phyloP scores from a whole-genome alignment of 2,797 vertebrate species.

The Benthosema pterotum region DNA sequence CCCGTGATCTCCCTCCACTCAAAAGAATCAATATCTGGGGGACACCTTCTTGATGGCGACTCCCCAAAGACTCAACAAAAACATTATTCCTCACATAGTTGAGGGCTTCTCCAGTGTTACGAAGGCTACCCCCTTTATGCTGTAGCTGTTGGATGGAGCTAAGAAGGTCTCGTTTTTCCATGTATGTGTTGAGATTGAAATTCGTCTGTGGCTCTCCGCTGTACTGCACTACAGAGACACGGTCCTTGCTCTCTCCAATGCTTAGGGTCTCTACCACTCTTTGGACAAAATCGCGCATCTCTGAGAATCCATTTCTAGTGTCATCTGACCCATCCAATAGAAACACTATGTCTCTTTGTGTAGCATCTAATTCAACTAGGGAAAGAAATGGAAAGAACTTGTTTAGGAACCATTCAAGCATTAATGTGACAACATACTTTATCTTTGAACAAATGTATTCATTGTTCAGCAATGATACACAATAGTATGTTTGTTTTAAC shows the following conservation, averaged over 20 bases:
- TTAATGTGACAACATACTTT: conserved; percentile 3
- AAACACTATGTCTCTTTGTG: conserved; percentile 78
- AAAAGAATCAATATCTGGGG: conserved; percentile 78
- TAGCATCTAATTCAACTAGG: conserved; percentile 75
- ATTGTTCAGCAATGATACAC: not conserved
- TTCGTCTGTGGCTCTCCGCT: conserved; percentile 81
- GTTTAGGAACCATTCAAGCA: conserved; percentile 38
- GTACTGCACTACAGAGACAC: conserved; percentile 89
- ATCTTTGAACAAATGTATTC: conserved; percentile 1
- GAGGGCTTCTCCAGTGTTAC: conserved; percentile 84
- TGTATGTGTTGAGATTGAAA: conserved; percentile 85
- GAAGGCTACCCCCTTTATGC: conserved; percentile 81
- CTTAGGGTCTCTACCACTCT: conserved; percentile 81
- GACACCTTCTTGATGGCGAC: conserved; percentile 71
- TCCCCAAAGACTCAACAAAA: conserved; percentile 67
- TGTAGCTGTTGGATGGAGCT: conserved; percentile 74
- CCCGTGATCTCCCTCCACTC: conserved; percentile 72
- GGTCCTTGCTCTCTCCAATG: conserved; percentile 84
- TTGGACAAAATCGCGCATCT: conserved; percentile 81
- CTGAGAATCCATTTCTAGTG: conserved; percentile 71
- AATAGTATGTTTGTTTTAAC: not conserved
- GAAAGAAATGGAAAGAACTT: conserved; percentile 53
- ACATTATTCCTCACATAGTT: conserved; percentile 79
- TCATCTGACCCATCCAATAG: conserved; percentile 78
- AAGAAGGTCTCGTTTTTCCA: conserved; percentile 83